Evolutionary conservation across 1,140 invertebrate genomes (phyloP).

Genomic region (Rhizoglyphus robini): DNA sequence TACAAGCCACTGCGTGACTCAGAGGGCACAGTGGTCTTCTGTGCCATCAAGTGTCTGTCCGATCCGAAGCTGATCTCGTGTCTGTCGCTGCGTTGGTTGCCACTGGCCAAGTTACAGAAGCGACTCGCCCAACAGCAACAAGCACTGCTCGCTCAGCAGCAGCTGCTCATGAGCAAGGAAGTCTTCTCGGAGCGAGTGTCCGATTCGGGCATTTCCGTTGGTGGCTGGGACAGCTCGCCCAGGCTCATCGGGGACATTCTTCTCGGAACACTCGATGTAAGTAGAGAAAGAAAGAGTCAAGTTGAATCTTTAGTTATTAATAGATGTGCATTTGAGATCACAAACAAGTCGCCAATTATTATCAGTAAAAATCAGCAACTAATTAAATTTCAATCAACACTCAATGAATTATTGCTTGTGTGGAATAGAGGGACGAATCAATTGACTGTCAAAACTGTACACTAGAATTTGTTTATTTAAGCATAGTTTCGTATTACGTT

Average conservation of each 20-base stretch:
- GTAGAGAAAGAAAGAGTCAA: neutral
- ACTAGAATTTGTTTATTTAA: too few species aligned
- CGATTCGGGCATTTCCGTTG: constrained; percentile 3
- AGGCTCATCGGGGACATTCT: constrained; percentile 58
- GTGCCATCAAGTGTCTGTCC: constrained; percentile 65
- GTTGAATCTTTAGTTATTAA: too few species aligned
- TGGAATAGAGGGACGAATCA: too few species aligned
- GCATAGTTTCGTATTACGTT: too few species aligned
- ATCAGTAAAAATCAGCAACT: too few species aligned
- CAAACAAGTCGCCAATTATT: too few species aligned
- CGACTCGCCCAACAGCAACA: constrained; percentile 24
- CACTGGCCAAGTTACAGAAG: constrained; percentile 54
- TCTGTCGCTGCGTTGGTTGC: constrained; percentile 75
- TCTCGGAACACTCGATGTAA: constrained; percentile 59
- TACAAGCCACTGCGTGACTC: constrained; percentile 71
- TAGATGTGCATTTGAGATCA: too few species aligned
- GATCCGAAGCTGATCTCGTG: constrained; percentile 50
- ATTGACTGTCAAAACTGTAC: too few species aligned
- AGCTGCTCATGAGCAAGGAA: neutral
- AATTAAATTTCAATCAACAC: too few species aligned
- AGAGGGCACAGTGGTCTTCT: constrained; percentile 77
- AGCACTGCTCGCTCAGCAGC: constrained; percentile 17
- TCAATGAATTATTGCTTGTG: too few species aligned
- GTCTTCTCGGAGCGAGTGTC: neutral
- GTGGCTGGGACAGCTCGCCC: neutral